phyloP scores from a whole-genome alignment of 2,113 vertebrate species.

The Lates calcarifer region DNA sequence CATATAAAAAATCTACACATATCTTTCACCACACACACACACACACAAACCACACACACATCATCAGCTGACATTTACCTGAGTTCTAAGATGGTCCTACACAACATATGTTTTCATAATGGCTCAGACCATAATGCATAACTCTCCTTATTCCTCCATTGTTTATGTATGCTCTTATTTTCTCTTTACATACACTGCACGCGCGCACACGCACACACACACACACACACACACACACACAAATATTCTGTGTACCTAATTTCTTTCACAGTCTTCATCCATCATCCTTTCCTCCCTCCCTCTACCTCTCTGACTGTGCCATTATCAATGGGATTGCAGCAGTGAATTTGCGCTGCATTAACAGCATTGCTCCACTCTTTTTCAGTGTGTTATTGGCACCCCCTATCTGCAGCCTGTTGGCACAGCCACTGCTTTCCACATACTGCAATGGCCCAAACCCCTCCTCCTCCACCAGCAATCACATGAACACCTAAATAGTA shows the following conservation, averaged over 20 bases:
- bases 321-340: constrained; percentile 58
- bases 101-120: constrained; percentile 54
- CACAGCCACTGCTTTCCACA: constrained; percentile 13
- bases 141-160: background rate
- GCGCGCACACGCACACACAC: background rate
- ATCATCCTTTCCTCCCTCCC: constrained; percentile 28
- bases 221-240: background rate
- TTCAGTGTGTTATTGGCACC: constrained; percentile 47
- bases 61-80: constrained; percentile 24
- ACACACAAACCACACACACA: constrained; percentile 24
- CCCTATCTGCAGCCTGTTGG: constrained; percentile 49
- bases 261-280: constrained; percentile 37
- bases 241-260: constrained; percentile 14
- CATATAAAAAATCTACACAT: too few species aligned
- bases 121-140: constrained; percentile 10
- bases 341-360: constrained; percentile 55
- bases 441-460: constrained; percentile 66
- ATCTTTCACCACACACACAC: constrained; percentile 11
- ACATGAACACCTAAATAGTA: constrained; percentile 8
- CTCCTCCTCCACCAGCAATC: constrained; percentile 8
- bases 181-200: background rate
- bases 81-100: constrained; percentile 30
- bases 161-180: background rate
- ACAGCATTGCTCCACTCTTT: constrained; percentile 19
- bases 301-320: constrained; percentile 13